Evolutionary conservation across 2,888 invertebrate genomes (phyloP).

Genomic region (Yponomeuta evonymella): DNA sequence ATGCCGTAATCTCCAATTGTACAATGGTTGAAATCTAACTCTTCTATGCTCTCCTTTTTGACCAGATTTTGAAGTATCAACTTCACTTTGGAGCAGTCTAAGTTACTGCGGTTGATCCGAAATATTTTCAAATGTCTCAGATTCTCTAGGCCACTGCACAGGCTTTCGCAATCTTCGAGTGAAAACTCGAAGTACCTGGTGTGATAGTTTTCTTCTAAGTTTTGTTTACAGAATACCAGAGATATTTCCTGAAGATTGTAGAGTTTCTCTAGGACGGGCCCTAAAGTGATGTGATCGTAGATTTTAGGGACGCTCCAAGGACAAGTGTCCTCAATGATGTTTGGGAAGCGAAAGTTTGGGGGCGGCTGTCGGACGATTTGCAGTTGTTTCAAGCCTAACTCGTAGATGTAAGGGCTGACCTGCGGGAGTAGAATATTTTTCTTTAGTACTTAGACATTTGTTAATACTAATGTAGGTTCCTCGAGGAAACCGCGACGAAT

Average conservation of each 20-base stretch:
- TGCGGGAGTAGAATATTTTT: constrained; percentile 23
- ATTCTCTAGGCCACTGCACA: constrained; percentile 70
- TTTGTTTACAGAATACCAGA: constrained; percentile 57
- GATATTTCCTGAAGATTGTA: constrained; percentile 71
- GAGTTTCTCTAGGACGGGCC: constrained; percentile 68
- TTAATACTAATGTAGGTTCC: not conserved
- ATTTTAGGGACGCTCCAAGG: constrained; percentile 53
- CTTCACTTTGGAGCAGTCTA: constrained; percentile 77
- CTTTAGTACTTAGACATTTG: not conserved
- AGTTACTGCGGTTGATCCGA: constrained; percentile 76
- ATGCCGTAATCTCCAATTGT: constrained; percentile 78
- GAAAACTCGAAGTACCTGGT: constrained; percentile 79
- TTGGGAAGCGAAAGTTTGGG: constrained; percentile 44
- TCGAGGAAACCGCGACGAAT: not conserved
- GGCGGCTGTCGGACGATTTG: constrained; percentile 71
- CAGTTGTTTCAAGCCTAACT: constrained; percentile 68
- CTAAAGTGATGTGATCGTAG: constrained; percentile 77
- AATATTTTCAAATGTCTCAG: constrained; percentile 68
- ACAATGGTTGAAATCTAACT: constrained; percentile 80
- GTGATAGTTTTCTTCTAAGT: constrained; percentile 69
- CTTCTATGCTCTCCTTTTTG: constrained; percentile 69
- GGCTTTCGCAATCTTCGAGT: constrained; percentile 71
- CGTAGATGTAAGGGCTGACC: constrained; percentile 70
- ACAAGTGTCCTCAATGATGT: constrained; percentile 52
- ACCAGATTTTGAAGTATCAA: constrained; percentile 72